Base-by-base conservation (phyloP, 2,888 invertebrate genomes). In the Melinopterus prodromus region DNA sequence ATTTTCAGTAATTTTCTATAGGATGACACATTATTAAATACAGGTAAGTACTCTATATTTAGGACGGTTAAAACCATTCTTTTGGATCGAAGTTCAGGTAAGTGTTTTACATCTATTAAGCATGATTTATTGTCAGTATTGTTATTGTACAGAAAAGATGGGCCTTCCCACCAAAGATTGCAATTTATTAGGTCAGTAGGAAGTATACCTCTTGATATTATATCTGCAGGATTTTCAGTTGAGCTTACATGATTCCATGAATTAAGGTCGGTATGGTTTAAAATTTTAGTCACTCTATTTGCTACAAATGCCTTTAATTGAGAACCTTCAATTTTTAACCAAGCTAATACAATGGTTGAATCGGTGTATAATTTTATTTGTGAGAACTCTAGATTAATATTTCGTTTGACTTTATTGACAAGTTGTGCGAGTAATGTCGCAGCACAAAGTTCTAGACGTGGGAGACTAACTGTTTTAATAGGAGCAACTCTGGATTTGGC, bases 181-280 rank as follows among this genome's bases (percentile, higher is more conserved):
- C 12, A 26, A 12, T 53, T 9, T 35, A 15, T 7, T 9, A 84
- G 70, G 9, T 79, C n/a, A 1, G 37, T 75, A n/a, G 83, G 74
- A 6, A n/a, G 36, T 12, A 35, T 4, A 14, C 83, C 83, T 76
- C 82, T 69, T 9, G 83, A 82, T 4, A 84, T 7, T 35, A 80
- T 38, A 77, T 83, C 83, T 12, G 84, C 83, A 9, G 83, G 84
- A 53, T 84, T 84, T 6, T 81, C 71, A n/a, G 26, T 6, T 9
- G 81, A 77, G 6, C 16, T 53, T 16, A 84, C 79, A 76, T 84
- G 81, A 37, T 69, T 69, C 84, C 83, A 84, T 5, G 70, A 14
- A 69, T 72, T 75, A 12, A 16, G 9, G n/a, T 75, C 70, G 6
- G 80, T 79, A 36, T 79, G n/a, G 9, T 15, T 36, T 79, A 81